phyloP scores from a whole-genome alignment of 1,140 invertebrate genomes.

The Gyrodactylus salaris region DNA sequence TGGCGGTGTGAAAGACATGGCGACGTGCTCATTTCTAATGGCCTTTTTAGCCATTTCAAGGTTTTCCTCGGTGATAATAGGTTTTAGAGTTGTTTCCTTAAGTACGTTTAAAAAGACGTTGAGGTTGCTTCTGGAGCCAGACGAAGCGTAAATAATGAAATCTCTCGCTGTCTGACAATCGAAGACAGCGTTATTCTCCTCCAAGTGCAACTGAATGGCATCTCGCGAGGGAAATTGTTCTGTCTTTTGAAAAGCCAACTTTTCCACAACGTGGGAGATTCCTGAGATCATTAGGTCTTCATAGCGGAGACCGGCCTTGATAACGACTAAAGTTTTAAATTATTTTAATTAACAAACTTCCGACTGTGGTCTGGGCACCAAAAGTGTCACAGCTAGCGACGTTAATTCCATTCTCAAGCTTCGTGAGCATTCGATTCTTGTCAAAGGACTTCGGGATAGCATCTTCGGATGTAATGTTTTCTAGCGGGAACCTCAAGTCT shows the following conservation, averaged over 20 bases:
- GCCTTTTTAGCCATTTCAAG: background rate
- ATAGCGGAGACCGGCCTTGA: background rate
- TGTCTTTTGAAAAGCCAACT: background rate
- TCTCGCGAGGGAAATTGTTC: background rate
- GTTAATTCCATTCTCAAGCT: background rate
- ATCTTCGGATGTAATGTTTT: background rate
- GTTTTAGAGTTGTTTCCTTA: background rate
- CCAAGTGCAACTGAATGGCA: background rate
- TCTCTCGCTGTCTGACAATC: background rate
- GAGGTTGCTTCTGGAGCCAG: background rate
- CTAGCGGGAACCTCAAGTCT: background rate
- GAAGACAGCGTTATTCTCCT: background rate
- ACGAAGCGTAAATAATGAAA: background rate
- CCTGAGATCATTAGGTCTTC: background rate
- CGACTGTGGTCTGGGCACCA: background rate
- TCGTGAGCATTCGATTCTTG: background rate
- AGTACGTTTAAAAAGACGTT: background rate
- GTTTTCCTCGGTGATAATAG: background rate
- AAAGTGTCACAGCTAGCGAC: background rate
- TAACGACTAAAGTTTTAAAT: background rate
- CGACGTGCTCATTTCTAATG: background rate
- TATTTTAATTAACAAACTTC: background rate
- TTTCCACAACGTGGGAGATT: background rate
- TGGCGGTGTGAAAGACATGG: background rate
- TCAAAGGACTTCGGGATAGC: background rate